These are phyloP conservation scores for Pristionchus japonicus DNA, from an alignment of 2,888 invertebrate genomes.

Conservation along the genomic window DNA sequence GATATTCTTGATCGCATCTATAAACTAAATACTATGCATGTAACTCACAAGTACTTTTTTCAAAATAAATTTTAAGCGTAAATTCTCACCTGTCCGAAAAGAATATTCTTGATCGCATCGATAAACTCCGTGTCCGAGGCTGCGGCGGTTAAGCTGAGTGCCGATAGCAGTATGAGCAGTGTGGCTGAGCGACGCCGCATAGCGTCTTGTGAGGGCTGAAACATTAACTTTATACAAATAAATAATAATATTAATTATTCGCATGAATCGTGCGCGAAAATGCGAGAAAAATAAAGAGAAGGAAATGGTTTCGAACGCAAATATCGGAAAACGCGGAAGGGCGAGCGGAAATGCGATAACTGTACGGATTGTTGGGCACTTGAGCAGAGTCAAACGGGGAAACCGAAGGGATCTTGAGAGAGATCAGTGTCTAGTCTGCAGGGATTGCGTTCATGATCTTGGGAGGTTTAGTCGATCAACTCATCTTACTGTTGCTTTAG, in stretches of 20 bases:
- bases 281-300: neutral
- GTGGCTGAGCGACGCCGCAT: conserved; percentile 7
- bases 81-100: conserved; percentile 45
- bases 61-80: neutral
- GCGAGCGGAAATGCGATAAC: neutral
- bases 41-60: neutral
- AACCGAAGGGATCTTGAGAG: neutral
- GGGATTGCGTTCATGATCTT: neutral
- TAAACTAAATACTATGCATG: neutral
- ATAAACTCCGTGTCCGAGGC: conserved; percentile 37
- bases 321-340: neutral
- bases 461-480: neutral
- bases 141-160: neutral
- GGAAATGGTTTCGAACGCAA: neutral
- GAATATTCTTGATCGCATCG: conserved; percentile 48
- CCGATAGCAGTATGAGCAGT: neutral
- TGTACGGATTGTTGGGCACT: neutral
- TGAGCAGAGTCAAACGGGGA: neutral
- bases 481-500: too few relatives aligned
- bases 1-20: conserved; percentile 48
- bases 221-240: neutral
- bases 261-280: neutral
- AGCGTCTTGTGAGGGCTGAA: neutral
- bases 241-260: neutral
- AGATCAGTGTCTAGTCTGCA: conserved; percentile 1